Percentiles rank a stretch among this genome's conserved stretches.
These are phyloP conservation scores for Parnassius smintheus DNA, from an alignment of 2,888 invertebrate species.

Conservation along the genomic window DNA sequence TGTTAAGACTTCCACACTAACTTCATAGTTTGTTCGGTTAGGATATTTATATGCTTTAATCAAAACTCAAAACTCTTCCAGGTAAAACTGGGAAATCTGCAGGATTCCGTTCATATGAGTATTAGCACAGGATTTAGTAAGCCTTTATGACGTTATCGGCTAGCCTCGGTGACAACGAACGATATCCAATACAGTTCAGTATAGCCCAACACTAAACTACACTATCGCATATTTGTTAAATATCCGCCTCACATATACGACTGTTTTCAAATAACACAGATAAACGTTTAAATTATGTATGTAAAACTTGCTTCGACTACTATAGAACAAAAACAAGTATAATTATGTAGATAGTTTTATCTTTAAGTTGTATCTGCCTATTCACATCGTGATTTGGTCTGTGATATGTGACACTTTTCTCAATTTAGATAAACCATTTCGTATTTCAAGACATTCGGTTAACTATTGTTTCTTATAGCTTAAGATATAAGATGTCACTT, in stretches of 20 bases:
- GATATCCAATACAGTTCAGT: slow-evolving; percentile 7
- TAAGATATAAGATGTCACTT: slow-evolving; percentile 19
- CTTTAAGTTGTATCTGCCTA: slow-evolving; percentile 14
- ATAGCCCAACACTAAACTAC: no score
- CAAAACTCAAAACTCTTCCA: neutral
- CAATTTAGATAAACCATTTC: slow-evolving; percentile 12
- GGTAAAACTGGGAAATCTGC: neutral
- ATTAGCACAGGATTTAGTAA: slow-evolving; percentile 9
- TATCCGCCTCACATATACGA: no score
- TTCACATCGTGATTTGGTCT: slow-evolving; percentile 13
- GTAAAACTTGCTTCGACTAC: no score
- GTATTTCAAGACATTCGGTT: slow-evolving; percentile 13
- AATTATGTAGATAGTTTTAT: slow-evolving; percentile 17
- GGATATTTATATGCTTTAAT: no score
- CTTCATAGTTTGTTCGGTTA: no score
- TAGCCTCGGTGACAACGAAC: neutral
- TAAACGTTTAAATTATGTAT: no score
- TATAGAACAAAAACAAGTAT: slow-evolving; percentile 3
- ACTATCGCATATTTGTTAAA: no score
- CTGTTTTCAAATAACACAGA: no score
- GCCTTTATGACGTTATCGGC: slow-evolving; percentile 1
- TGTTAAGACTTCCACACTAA: no score
- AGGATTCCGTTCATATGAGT: neutral
- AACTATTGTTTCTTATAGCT: slow-evolving; percentile 6
- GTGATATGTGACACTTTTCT: slow-evolving; percentile 19